Base-by-base conservation (phyloP, 2,113 vertebrate genomes). In the Chelonoidis abingdonii region DNA sequence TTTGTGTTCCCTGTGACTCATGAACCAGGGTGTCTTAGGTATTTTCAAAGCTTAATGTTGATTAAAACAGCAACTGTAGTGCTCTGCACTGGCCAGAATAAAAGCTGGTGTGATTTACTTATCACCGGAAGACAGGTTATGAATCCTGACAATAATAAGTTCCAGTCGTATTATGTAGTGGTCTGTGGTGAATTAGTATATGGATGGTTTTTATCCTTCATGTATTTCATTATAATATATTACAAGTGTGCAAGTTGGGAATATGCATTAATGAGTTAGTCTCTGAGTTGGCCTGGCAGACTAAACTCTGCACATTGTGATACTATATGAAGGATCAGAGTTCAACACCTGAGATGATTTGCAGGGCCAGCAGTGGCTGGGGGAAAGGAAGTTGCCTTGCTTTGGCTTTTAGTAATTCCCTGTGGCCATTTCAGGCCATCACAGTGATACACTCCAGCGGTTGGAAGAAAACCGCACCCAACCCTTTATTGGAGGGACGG, bases 241-340 rank as follows among this genome's bases (percentile, higher is more conserved):
- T 59, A 59, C 96, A 95, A 94, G 92, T 92, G 85, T 92, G 96
- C 96, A 97, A 86, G 75, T 87, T 95, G 1, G 7, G 3, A 12
- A 41, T n/a, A 19, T 89, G 79, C 83, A 76, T 72, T 92, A 25
- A 89, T 84, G 90, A 86, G 52, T 10, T 54, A 9, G 80, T 41
- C n/a, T 82, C 52, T 56, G 88, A 1, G 31, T 85, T 94, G 72
- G 44, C 80, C 86, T 85, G 72, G 10, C 93, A 35, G 88, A 82
- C 27, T 94, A 92, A 94, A 83, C 95, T 91, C 0, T 0, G 86
- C 4, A 10, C 69, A 38, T 75, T 75, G 38, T 41, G 21, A 41
- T 24, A 41, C 22, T 41, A 11, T 24, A 5, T 75, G 93, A 92
- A 92, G 92, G 93, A 83, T 93, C 62, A 80, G 87, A 92, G 90